phyloP scores from a whole-genome alignment of 2,888 invertebrate species.

The Mythimna pallens region DNA sequence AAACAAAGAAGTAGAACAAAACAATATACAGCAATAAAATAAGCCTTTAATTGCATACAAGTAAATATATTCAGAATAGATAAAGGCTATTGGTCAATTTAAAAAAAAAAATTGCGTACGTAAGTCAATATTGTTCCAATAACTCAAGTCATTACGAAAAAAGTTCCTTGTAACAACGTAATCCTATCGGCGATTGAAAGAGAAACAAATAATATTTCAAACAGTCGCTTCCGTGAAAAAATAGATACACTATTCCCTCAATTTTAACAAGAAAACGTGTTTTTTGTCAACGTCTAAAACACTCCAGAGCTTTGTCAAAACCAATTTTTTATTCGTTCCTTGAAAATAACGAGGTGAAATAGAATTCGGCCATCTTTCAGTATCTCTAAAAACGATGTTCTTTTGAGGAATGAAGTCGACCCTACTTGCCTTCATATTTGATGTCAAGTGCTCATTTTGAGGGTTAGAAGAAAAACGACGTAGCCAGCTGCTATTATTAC shows the following conservation, averaged over 20 bases:
- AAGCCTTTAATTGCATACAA: neutral
- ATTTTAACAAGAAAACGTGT: slow-evolving; percentile 29
- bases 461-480: slow-evolving; percentile 29
- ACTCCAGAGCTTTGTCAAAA: slow-evolving; percentile 41
- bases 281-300: slow-evolving; percentile 38
- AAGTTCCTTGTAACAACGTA: neutral
- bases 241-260: slow-evolving; percentile 1
- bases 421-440: slow-evolving; percentile 38
- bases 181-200: neutral
- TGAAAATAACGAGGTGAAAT: slow-evolving; percentile 46
- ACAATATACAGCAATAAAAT: no score
- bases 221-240: slow-evolving; percentile 4
- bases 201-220: neutral
- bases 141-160: neutral
- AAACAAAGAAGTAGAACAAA: no score
- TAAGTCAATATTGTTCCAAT: neutral
- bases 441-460: slow-evolving; percentile 44
- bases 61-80: no score
- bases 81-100: no score
- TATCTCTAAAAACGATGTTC: slow-evolving; percentile 29
- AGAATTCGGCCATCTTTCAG: slow-evolving; percentile 16
- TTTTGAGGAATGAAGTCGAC: slow-evolving; percentile 37
- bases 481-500: slow-evolving; percentile 37
- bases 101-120: no score
- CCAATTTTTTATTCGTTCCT: slow-evolving; percentile 32